These are phyloP conservation scores for Drosophila paramelanica DNA, from an alignment of 2,888 invertebrate species.

Conservation along the genomic window DNA sequence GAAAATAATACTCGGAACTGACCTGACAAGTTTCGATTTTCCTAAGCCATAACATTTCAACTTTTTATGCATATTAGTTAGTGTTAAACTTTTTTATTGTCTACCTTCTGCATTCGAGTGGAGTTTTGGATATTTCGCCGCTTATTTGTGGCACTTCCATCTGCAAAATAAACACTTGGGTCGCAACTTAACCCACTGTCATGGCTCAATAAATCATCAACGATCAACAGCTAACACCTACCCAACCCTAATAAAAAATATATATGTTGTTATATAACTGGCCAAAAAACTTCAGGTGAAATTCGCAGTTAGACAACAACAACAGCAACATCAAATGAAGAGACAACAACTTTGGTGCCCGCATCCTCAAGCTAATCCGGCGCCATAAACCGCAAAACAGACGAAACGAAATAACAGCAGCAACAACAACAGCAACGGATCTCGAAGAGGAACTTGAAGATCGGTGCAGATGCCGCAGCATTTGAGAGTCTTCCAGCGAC, in stretches of 20 bases:
- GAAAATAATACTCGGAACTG: too few relatives aligned
- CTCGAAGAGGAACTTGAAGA: slow-evolving; percentile 23
- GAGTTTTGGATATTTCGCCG: slow-evolving; percentile 32
- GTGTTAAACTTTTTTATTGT: neutral
- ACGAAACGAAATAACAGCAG: slow-evolving; percentile 18
- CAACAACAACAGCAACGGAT: slow-evolving; percentile 14
- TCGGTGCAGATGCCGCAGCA: slow-evolving; percentile 56
- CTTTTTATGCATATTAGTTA: neutral
- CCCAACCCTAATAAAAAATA: slow-evolving; percentile 67
- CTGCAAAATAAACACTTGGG: slow-evolving; percentile 66
- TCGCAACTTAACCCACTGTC: slow-evolving; percentile 75
- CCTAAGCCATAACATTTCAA: neutral
- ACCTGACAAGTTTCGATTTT: too few relatives aligned
- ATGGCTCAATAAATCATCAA: slow-evolving; percentile 76
- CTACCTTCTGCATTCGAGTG: neutral
- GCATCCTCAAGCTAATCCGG: slow-evolving; percentile 80
- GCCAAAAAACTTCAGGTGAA: slow-evolving; percentile 70
- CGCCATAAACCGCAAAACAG: slow-evolving; percentile 74
- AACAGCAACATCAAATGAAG: slow-evolving; percentile 24
- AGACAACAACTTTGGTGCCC: slow-evolving; percentile 49
- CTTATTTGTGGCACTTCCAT: slow-evolving; percentile 43
- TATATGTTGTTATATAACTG: slow-evolving; percentile 52
- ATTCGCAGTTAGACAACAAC: slow-evolving; percentile 56
- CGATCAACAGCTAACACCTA: slow-evolving; percentile 71
- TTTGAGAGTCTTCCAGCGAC: slow-evolving; percentile 70